Base-by-base conservation (phyloP, 2,113 vertebrate genomes). In the Hippocampus mohnikei region DNA sequence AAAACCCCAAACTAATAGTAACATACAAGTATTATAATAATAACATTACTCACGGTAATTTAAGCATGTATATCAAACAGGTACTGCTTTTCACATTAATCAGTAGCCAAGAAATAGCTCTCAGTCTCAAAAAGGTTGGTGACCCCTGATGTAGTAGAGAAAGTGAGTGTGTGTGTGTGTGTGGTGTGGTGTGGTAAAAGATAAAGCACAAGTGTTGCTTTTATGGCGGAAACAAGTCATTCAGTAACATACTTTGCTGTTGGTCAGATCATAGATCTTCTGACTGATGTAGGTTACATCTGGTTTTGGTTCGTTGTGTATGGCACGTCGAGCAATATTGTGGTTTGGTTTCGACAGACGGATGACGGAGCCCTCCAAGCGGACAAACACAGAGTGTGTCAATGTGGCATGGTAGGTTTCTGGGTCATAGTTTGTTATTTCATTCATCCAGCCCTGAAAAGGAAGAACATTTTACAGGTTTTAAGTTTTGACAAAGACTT, bases 271-370 rank as follows among this genome's bases (percentile, higher is more conserved):
- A 40, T 96, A 99, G 76, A 98, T 98, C 87, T 98, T 99, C 92
- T 99, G 97, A 88, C 96, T 98, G 89, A 99, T 33, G 71, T 95
- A 99, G 0, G 78, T 93, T 73, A 97, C 93, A 12, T 98, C 96
- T 8, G 96, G 92, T 80, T 98, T 98, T 69, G 94, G 83, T 81
- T 99, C 96, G 6, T 94, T 98, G 89, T 95, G 96, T 74, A 92
- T 81, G 40, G 95, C 95, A 59, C 96, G 94, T 60, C 97, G 95
- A 50, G 97, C 91, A 67, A 99, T 92, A 83, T 98, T 99, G 88
- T 95, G 96, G 86, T 97, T 96, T 78, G 97, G 97, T 80, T 98
- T 98, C 62, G 97, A 98, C 85, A 99, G 94, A 59, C 97, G 92
- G 70, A 99, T 92, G 70, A 92, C 93, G 73, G 93, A 94, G 77